Evolutionary conservation across 2,113 vertebrate genomes (phyloP), one percentile per base, ranked within the genome.

Genomic region (Centropus bengalensis): DNA sequence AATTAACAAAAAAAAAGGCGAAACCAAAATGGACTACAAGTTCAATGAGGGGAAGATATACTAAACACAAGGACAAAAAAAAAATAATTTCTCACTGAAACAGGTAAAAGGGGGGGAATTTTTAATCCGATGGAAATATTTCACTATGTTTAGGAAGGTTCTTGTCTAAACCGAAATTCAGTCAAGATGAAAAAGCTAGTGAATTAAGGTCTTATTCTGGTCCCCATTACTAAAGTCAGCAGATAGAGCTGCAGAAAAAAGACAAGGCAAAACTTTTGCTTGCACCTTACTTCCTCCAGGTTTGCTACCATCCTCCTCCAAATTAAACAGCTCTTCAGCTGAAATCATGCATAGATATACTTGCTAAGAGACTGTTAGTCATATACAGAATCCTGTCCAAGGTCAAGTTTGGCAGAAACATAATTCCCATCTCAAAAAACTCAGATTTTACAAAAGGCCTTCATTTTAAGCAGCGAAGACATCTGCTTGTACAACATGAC

Each of bases 401-500:
- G 73, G 80, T 88, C 44, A 88, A 28, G 17, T 77, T 58, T 55
- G 42, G 14, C 51, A 89, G 40, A 47, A 86, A 30, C 21, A 21
- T 49, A 86, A 91, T n/a, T 67, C 44, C 30, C 16, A 8, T 59
- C 59, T 58, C 42, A 59, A 51, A 74, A 89, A 89, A 75, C 47
- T 18, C 4, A 0, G 67, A 32, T 67, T 92, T 94, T 77, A 80
- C 12, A 91, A 95, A 51, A 56, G 19, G 67, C n/a, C 45, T 73
- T 91, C 47, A 66, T 84, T 82, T 79, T 49, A 85, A 87, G 55
- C 70, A 82, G 51, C 12, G 18, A 75, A 86, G 71, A 67, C 63
- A 89, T 94, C 55, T 89, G 64, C 28, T 88, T 82, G 32, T 68
- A 67, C 55, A 74, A 85, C 70, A 56, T 89, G 78, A 95, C 60